Percentiles rank a stretch among this genome's conserved stretches.
These are phyloP conservation scores for Listronotus bonariensis DNA, from an alignment of 1,140 invertebrate genomes.

Conservation along the genomic window DNA sequence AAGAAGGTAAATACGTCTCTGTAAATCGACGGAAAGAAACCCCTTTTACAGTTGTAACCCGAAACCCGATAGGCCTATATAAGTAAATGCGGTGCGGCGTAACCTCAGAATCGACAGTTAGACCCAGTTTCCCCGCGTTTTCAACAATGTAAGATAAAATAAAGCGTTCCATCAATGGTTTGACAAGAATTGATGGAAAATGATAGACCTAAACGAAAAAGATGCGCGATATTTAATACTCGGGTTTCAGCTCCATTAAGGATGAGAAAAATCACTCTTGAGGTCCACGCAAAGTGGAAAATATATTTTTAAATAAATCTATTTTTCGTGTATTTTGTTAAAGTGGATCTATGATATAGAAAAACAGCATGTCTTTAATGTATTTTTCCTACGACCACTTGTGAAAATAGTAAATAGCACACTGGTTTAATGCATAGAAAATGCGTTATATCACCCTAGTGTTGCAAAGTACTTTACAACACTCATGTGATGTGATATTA, in stretches of 20 bases:
- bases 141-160: slow-evolving; percentile 32
- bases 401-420: too few species aligned
- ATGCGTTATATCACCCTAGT: too few species aligned
- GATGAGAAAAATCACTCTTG: slow-evolving; percentile 5
- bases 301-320: slow-evolving; percentile 15
- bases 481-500: too few species aligned
- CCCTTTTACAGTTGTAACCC: slow-evolving; percentile 17
- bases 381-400: too few species aligned
- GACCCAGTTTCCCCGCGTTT: slow-evolving; percentile 16
- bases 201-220: slow-evolving; percentile 23
- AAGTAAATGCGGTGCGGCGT: slow-evolving; percentile 9
- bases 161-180: slow-evolving; percentile 31
- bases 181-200: slow-evolving; percentile 36
- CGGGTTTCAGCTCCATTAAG: slow-evolving; percentile 23
- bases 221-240: slow-evolving; percentile 33
- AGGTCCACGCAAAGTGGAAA: slow-evolving; percentile 9
- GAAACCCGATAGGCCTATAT: too few species aligned
- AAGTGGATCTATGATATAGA: too few species aligned
- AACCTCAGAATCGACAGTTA: slow-evolving; percentile 5
- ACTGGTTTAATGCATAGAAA: too few species aligned
- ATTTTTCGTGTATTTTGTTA: too few species aligned
- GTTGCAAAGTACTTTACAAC: too few species aligned
- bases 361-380: too few species aligned
- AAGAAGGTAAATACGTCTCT: slow-evolving; percentile 1
- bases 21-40: background rate